Percentiles rank a stretch among this genome's conserved stretches.
These are phyloP conservation scores for Megalops cyprinoides DNA, from an alignment of 2,797 vertebrate genomes.

Conservation along the genomic window DNA sequence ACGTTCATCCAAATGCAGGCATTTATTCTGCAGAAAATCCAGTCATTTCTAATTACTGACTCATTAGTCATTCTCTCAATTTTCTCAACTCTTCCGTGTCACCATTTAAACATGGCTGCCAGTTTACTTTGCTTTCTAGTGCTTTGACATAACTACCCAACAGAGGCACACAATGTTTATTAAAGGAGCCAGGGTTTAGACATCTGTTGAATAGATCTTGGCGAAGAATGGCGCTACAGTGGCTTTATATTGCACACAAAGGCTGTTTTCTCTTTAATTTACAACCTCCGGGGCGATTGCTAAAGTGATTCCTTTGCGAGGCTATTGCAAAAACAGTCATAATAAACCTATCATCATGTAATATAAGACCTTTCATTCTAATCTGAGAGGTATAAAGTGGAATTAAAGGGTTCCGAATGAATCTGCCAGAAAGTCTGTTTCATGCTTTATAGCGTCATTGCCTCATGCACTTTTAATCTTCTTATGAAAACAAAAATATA, in stretches of 20 bases:
- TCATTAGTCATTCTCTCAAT: constrained; percentile 8
- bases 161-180: background rate
- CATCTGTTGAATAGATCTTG: background rate
- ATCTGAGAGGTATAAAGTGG: background rate
- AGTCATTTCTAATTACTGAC: background rate
- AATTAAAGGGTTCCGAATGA: background rate
- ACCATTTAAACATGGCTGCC: background rate
- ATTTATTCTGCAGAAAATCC: constrained; percentile 18
- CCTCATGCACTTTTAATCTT: too few relatives aligned
- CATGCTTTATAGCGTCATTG: background rate
- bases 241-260: background rate
- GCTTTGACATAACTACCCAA: constrained; percentile 6
- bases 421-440: background rate
- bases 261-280: background rate
- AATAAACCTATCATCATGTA: background rate
- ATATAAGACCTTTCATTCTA: background rate
- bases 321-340: constrained; percentile 4
- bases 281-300: too few relatives aligned
- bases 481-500: too few relatives aligned
- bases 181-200: constrained; percentile 19
- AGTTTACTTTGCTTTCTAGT: constrained; percentile 10
- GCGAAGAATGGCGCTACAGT: background rate
- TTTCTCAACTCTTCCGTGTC: background rate
- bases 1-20: background rate
- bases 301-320: background rate